phyloP scores from a whole-genome alignment of 2,888 invertebrate genomes.

The Eucriotettix oculatus region DNA sequence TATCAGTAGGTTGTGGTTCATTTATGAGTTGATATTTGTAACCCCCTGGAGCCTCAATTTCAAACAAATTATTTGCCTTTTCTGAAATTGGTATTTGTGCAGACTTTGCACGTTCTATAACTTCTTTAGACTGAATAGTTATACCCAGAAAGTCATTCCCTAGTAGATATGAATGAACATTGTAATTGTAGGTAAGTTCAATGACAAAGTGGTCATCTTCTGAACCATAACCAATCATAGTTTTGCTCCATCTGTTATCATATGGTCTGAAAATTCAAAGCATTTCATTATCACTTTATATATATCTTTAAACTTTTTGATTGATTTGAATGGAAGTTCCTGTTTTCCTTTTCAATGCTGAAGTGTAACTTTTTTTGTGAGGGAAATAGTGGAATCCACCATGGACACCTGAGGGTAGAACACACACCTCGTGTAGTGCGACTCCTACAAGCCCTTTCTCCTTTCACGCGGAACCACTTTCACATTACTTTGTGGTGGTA shows the following conservation, averaged over 20 bases:
- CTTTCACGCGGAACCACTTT: no score
- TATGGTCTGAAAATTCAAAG: constrained; percentile 57
- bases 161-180: constrained; percentile 65
- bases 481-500: no score
- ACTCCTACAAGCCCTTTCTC: no score
- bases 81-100: constrained; percentile 55
- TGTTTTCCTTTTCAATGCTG: no score
- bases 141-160: constrained; percentile 89
- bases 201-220: constrained; percentile 91
- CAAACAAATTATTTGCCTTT: constrained; percentile 37
- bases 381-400: no score
- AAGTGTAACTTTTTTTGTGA: no score
- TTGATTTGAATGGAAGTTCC: no score
- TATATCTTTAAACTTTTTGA: no score
- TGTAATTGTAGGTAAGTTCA: constrained; percentile 96
- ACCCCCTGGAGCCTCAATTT: constrained; percentile 78
- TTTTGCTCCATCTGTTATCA: constrained; percentile 96
- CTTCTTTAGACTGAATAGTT: constrained; percentile 63
- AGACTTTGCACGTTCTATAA: constrained; percentile 51
- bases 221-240: constrained; percentile 95
- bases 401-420: no score
- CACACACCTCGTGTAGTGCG: no score
- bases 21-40: constrained; percentile 71
- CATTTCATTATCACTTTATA: no score
- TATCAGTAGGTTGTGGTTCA: constrained; percentile 45